These are phyloP conservation scores for Vulpes lagopus DNA, from an alignment of 2,113 vertebrate species.

Conservation along the genomic window DNA sequence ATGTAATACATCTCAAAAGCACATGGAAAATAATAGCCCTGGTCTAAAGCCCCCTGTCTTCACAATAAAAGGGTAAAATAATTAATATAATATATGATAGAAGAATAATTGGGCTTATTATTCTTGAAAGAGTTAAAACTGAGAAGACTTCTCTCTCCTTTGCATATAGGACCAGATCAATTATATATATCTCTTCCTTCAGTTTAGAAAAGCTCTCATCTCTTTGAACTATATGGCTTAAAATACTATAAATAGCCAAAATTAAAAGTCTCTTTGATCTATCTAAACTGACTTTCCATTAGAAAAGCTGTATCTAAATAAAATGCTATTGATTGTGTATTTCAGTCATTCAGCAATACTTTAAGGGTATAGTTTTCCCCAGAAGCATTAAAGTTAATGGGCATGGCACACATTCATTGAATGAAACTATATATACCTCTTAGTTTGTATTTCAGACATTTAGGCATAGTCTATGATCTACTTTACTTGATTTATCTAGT, in stretches of 20 bases:
- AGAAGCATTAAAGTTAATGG: conserved; percentile 54
- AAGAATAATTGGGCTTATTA: neutral
- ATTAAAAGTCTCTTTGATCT: neutral
- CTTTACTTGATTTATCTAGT: conserved; percentile 65
- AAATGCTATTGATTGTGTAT: neutral
- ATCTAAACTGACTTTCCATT: neutral
- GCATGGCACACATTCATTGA: conserved; percentile 49
- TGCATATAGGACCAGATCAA: neutral
- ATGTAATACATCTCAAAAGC: neutral
- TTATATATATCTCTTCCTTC: neutral
- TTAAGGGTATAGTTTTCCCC: conserved; percentile 46
- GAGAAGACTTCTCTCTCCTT: neutral
- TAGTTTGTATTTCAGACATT: conserved; percentile 76
- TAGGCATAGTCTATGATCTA: conserved; percentile 57
- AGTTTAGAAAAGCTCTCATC: neutral
- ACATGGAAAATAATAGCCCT: neutral
- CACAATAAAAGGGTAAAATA: neutral
- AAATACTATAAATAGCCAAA: neutral
- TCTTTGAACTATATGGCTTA: neutral
- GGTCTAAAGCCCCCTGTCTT: neutral
- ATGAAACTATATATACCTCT: conserved; percentile 58
- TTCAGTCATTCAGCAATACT: conserved; percentile 51
- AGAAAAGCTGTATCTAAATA: conserved; percentile 63
- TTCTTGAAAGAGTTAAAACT: conserved; percentile 1
- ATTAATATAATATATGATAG: neutral